Conservation (phyloP, 1,140 invertebrate species). For the Leptinotarsa lineolata region DNA sequence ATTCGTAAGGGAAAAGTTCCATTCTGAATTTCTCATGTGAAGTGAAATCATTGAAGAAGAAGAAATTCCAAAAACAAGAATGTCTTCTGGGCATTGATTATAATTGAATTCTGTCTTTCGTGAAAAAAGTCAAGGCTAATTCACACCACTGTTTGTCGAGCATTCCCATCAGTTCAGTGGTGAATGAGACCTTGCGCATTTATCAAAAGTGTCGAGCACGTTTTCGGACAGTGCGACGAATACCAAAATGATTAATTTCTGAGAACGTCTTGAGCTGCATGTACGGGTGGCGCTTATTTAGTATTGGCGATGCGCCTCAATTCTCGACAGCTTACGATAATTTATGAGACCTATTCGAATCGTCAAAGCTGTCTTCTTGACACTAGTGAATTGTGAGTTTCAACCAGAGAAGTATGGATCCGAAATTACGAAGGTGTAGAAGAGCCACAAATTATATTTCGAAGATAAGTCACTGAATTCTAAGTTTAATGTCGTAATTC, state of each 20-base stretch:
- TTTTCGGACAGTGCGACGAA: slow-evolving; percentile 23
- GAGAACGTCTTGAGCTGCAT: slow-evolving; percentile 22
- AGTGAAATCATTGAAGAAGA: too few species aligned
- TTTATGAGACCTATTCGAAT: slow-evolving; percentile 31
- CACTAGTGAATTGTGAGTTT: slow-evolving; percentile 16
- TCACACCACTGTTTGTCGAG: slow-evolving; percentile 11
- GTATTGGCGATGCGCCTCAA: slow-evolving; percentile 15
- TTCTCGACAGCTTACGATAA: slow-evolving; percentile 23
- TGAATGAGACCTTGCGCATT: slow-evolving; percentile 22
- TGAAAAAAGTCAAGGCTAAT: not conserved
- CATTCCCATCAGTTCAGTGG: slow-evolving; percentile 7
- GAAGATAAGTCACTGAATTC: too few species aligned
- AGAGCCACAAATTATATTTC: too few species aligned
- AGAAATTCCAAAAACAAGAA: too few species aligned
- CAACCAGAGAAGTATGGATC: too few species aligned
- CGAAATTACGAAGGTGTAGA: too few species aligned
- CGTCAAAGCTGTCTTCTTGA: slow-evolving; percentile 16
- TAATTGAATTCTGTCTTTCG: too few species aligned
- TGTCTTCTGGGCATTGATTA: too few species aligned
- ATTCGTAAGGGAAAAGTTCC: too few species aligned
- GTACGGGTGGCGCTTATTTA: slow-evolving; percentile 30
- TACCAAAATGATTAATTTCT: slow-evolving; percentile 32
- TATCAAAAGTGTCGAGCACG: slow-evolving; percentile 30
- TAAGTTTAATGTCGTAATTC: too few species aligned
- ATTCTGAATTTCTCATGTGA: too few species aligned